Evolutionary conservation across 2,888 invertebrate species (phyloP), one percentile per base, ranked within the genome.

Genomic region (Caenorhabditis uteleia): DNA sequence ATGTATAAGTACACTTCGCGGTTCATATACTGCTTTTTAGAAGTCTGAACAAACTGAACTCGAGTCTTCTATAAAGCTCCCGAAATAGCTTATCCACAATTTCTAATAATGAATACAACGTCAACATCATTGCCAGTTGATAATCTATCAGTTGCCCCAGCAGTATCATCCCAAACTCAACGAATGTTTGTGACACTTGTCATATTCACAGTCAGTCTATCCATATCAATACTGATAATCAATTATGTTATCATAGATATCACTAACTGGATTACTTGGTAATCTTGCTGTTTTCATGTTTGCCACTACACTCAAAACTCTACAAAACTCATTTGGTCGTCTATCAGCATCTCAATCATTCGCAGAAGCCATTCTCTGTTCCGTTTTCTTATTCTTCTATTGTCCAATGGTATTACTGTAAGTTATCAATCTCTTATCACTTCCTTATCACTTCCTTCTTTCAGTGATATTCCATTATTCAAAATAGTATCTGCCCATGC

Each of bases 291-390:
- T 61, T 3, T 61, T 61, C 38, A 25, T 61, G 48, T 61, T 55
- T 18, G 55, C 61, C 31, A 51, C 55, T 16, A 61, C 55, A 18
- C 43, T 61, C 18, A 61, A 61, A 36, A 58, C 65, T 0, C 49
- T 73, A 1, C 60, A 61, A 33, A 73, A 73, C 29, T 57, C 69
- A 1, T 73, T 73, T 47, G 73, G 73, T 6, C 50, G 67, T 18
- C 58, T 73, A 1, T 58, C 68, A 4, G 50, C 67, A 14, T 62
- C 60, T 2, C 73, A 72, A 27, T 62, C 66, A 2, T 55, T 67
- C 23, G 66, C 60, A 8, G 70, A 70, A 49, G 66, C 67, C 8
- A 33, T 70, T 16, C 64, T 59, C 3, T 54, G 60, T 18, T 47
- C 60, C 12, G 54, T 67, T 16, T 70, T 70, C 43, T n/a, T 67